Evolutionary conservation across 2,888 invertebrate genomes (phyloP).

Genomic region (Tinea semifulvella): DNA sequence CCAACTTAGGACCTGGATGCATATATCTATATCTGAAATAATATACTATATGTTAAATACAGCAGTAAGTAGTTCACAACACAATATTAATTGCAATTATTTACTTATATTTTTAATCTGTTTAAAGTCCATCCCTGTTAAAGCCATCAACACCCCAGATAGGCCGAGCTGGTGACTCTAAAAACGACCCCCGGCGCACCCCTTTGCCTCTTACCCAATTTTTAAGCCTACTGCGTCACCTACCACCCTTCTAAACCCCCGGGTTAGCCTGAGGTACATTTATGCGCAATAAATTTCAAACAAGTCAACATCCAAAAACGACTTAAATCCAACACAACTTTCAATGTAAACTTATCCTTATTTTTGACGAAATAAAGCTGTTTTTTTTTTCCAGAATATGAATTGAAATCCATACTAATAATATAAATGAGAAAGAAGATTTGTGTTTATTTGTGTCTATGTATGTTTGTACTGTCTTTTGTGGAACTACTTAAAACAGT

Average conservation of each 20-base stretch:
- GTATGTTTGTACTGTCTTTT: too few relatives aligned
- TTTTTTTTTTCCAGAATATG: slow-evolving; percentile 3
- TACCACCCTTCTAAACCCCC: slow-evolving; percentile 53
- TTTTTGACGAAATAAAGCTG: slow-evolving; percentile 18
- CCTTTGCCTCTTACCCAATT: slow-evolving; percentile 56
- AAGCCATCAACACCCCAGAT: slow-evolving; percentile 60
- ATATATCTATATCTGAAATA: too few relatives aligned
- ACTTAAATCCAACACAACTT: slow-evolving; percentile 30
- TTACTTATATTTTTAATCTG: slow-evolving; percentile 2
- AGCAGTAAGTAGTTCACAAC: too few relatives aligned
- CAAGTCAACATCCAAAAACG: slow-evolving; percentile 48
- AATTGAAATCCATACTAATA: slow-evolving; percentile 12
- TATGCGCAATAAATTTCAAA: slow-evolving; percentile 68
- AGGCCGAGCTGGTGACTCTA: slow-evolving; percentile 62
- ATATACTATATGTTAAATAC: too few relatives aligned
- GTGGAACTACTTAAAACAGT: too few relatives aligned
- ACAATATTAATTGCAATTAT: too few relatives aligned
- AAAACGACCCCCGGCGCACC: slow-evolving; percentile 48
- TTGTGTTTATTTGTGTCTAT: too few relatives aligned
- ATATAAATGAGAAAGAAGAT: too few relatives aligned
- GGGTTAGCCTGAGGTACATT: slow-evolving; percentile 66
- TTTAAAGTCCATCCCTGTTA: slow-evolving; percentile 30
- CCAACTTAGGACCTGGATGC: too few relatives aligned
- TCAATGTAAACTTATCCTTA: slow-evolving; percentile 29
- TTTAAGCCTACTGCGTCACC: slow-evolving; percentile 56